A percentile compares a stretch with the other conserved stretches of the same genome.
Evolutionary conservation across 1,140 invertebrate genomes (phyloP).

Genomic region (Brachionus calyciflorus): DNA sequence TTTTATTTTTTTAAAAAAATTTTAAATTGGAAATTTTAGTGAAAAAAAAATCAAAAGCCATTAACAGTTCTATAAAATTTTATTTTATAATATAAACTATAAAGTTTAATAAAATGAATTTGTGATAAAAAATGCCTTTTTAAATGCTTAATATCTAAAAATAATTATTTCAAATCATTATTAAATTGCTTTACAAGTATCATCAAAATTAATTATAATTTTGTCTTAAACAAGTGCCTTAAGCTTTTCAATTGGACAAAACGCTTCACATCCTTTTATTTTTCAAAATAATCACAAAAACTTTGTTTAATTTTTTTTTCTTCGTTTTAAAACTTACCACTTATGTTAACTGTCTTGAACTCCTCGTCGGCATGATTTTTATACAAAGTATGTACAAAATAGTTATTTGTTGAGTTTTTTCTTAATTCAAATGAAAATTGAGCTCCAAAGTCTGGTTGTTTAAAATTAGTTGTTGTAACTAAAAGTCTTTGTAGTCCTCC

Average conservation of each 20-base stretch:
- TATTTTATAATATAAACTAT: too few species aligned
- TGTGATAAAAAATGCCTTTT: too few species aligned
- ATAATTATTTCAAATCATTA: too few species aligned
- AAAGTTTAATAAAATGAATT: too few species aligned
- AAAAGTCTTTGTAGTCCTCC: background rate
- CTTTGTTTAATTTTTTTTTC: too few species aligned
- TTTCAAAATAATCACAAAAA: background rate
- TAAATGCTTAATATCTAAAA: too few species aligned
- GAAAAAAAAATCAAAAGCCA: too few species aligned
- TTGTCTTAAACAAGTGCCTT: background rate
- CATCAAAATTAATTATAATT: background rate
- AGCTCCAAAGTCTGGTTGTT: background rate
- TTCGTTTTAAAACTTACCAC: too few species aligned
- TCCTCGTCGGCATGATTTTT: background rate
- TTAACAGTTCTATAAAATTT: too few species aligned
- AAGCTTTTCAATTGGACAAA: slow-evolving; percentile 1
- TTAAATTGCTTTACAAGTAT: too few species aligned
- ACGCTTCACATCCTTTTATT: background rate
- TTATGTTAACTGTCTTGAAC: background rate
- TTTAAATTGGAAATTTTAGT: too few species aligned
- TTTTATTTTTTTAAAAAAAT: too few species aligned
- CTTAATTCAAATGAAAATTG: background rate
- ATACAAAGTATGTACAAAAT: slow-evolving; percentile 9
- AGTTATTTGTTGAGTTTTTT: background rate
- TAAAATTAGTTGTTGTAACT: background rate